phyloP scores from a whole-genome alignment of 1,140 invertebrate species.

The Phortica variegata region DNA sequence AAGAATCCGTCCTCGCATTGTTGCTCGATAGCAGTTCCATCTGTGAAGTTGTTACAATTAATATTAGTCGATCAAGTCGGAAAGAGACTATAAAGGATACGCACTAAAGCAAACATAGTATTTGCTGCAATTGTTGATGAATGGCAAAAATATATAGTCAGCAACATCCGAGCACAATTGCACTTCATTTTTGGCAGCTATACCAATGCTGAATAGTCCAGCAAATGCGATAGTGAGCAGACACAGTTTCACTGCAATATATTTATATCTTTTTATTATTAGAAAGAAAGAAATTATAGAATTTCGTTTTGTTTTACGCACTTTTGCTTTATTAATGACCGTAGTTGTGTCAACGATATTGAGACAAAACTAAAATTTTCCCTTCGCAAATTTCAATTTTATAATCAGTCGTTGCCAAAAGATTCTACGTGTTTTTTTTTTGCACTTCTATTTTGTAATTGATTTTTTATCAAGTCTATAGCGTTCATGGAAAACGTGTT shows the following conservation, averaged over 20 bases:
- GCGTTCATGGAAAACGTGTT: no score
- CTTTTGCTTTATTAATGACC: no score
- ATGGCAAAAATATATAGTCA: conserved; percentile 35
- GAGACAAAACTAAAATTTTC: no score
- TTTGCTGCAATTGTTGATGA: conserved; percentile 29
- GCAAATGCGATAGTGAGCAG: conserved; percentile 12
- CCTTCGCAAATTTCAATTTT: no score
- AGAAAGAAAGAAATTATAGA: no score
- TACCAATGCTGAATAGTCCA: conserved; percentile 1
- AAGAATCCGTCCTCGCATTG: conserved; percentile 13
- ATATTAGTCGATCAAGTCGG: background rate
- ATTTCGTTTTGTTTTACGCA: conserved; percentile 4
- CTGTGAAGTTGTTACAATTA: conserved; percentile 2
- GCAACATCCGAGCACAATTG: conserved; percentile 39
- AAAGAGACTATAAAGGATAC: background rate
- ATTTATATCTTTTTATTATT: conserved; percentile 7
- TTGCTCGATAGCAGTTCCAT: conserved; percentile 16
- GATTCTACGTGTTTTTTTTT: no score
- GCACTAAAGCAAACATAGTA: conserved; percentile 43
- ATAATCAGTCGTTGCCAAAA: no score
- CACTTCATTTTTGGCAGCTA: background rate
- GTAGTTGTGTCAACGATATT: no score
- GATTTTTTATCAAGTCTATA: no score
- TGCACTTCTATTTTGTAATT: no score
- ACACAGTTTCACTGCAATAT: conserved; percentile 25